phyloP scores from a whole-genome alignment of 2,888 invertebrate species.

The Ophion slaviceki region DNA sequence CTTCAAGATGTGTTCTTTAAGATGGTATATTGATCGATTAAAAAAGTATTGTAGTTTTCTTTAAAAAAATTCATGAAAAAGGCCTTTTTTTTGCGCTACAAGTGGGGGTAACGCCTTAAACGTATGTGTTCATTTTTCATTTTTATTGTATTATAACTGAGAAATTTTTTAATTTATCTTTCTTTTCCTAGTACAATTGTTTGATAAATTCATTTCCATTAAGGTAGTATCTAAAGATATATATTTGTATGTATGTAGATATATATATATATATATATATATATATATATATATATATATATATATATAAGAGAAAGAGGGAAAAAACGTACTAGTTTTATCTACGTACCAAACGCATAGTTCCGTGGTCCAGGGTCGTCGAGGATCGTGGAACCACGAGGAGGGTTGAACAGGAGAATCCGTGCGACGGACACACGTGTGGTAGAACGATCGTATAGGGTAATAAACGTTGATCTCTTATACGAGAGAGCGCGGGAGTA shows the following conservation, averaged over 20 bases:
- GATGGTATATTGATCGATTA: no score
- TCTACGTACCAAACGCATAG: not conserved
- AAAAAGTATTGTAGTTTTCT: no score
- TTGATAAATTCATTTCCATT: not conserved
- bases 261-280: not conserved
- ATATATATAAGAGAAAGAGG: not conserved
- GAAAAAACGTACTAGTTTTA: not conserved
- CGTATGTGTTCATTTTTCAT: no score
- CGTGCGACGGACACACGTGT: slow-evolving; percentile 48
- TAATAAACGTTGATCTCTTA: slow-evolving; percentile 68
- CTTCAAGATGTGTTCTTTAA: no score
- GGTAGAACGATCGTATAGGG: slow-evolving; percentile 68
- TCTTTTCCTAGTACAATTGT: not conserved
- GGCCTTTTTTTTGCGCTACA: no score
- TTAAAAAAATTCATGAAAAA: no score
- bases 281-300: not conserved
- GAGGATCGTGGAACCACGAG: not conserved
- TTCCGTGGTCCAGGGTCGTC: not conserved
- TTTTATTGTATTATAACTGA: not conserved
- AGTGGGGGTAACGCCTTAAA: no score
- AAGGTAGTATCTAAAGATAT: not conserved
- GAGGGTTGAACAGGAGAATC: slow-evolving; percentile 35
- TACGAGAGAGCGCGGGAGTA: slow-evolving; percentile 6
- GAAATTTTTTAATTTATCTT: not conserved
- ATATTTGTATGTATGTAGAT: not conserved